Base-by-base conservation (phyloP, 2,113 vertebrate genomes). In the Pungitius pungitius region DNA sequence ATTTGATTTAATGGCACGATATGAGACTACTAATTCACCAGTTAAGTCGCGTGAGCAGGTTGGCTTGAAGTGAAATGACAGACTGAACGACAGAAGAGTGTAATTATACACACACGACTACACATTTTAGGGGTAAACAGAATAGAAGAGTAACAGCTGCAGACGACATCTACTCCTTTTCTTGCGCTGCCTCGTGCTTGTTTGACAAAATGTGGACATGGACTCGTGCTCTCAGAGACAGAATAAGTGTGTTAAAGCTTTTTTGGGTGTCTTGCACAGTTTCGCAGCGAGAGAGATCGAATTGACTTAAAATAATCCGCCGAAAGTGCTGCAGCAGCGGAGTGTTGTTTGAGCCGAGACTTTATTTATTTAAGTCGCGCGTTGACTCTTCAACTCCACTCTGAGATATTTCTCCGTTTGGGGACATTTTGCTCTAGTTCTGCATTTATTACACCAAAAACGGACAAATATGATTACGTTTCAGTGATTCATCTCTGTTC, bases 301-400 rank as follows among this genome's bases (percentile, higher is more conserved):
- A 42, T 39, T 70, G 13, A 39, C 59, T 80, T 75, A 79, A 61
- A 85, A 81, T 85, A 85, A 77, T 74, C 80, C 68, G 75, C 54
- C 45, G 5, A 78, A 79, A 75, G 63, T 47, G 77, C 77, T 51
- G 75, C 68, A 2, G 64, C 2, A 27, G 75, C 75, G 39, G 54
- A 8, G 58, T 3, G 69, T 20, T 81, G 59, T 88, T 83, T 76
- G 67, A 82, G 68, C 76, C 45, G 33, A 35, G 33, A 7, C 33
- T 35, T 35, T 35, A 85, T 73, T 60, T 51, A 14, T 81, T 83
- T 83, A 69, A 84, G 74, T 84, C 69, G 71, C 59, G 55, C 81
- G 55, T 58, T 73, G 81, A 83, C 65, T 79, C 79, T 67, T 78
- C 57, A 15, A 0, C 56, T 9, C 1, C 51, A n/a, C 56, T 56